Base-by-base conservation (phyloP, 2,888 invertebrate genomes). In the Chelonus formosanus region DNA sequence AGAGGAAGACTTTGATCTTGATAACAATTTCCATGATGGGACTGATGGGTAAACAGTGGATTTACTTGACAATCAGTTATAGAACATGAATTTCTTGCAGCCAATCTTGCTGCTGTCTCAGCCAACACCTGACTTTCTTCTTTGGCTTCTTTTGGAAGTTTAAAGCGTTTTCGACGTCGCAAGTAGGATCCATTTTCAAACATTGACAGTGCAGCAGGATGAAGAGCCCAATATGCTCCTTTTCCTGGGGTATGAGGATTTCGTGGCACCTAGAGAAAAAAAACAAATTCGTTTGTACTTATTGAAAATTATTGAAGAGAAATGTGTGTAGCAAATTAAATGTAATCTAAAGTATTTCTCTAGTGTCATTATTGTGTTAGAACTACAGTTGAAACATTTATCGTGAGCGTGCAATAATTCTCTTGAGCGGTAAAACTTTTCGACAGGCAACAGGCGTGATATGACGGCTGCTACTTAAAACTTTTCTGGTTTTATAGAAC, bases 181-280 rank as follows among this genome's bases (percentile, higher is more conserved):
- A 94, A 85, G 68, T 94, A 88, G 59, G 92, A 92, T 31, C 96
- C 96, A 84, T 96, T 96, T 82, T 96, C 93, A 84, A 94, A 94
- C 93, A 94, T 94, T 80, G 92, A 91, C 69, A 92, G 88, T 40
- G 92, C 92, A 56, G 90, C 89, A 4, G 93, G 93, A 79, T 93
- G 93, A 52, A 93, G 86, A 0, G 93, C 92, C 93, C 93, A 94
- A 81, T 92, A 93, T 43, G 92, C 92, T 6, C 93, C 93, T 85
- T 93, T 93, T 48, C 93, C 93, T 0, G 93, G 93, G 45, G 92
- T 85, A 83, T 91, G 93, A 0, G 92, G 92, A 64, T 91, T 86
- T 43, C 92, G 86, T 35, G 93, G 95, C 69, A 94, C 92, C 86
- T 84, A 74, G 3, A 57, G 50, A 34, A 32, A 20, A 34, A 48